A percentile compares a stretch with the other conserved stretches of the same genome.
These are phyloP conservation scores for Caenorhabditis drosophilae DNA, from an alignment of 2,888 invertebrate genomes.

Conservation along the genomic window DNA sequence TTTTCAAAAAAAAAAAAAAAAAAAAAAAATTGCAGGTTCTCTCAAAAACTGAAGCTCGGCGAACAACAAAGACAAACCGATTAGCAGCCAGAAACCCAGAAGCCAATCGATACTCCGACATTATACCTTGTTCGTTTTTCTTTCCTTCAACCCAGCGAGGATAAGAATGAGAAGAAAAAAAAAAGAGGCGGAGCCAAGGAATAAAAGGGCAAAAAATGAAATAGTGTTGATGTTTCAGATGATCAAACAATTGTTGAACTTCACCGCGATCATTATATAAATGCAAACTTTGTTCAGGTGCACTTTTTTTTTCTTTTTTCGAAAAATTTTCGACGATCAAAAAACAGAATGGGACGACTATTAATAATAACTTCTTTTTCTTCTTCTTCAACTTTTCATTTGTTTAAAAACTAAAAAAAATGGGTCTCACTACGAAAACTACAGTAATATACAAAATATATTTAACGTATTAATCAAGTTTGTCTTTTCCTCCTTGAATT, in stretches of 20 bases:
- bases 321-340: background rate
- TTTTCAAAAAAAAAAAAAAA: constrained; percentile 8
- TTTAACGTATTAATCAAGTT: too few relatives aligned
- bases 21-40: constrained; percentile 19
- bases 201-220: background rate
- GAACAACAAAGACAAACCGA: constrained; percentile 26
- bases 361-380: too few relatives aligned
- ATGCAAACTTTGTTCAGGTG: constrained; percentile 38
- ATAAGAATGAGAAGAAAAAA: too few relatives aligned
- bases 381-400: too few relatives aligned
- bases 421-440: too few relatives aligned
- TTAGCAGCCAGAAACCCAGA: constrained; percentile 23
- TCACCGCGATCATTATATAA: constrained; percentile 18
- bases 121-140: constrained; percentile 35
- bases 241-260: constrained; percentile 36
- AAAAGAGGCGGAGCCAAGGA: too few relatives aligned
- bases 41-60: constrained; percentile 30
- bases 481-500: too few relatives aligned
- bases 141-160: too few relatives aligned
- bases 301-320: constrained; percentile 20
- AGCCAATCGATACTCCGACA: constrained; percentile 37
- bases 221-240: constrained; percentile 16
- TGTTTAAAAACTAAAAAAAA: too few relatives aligned
- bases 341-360: too few relatives aligned
- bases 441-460: too few relatives aligned